Percentiles rank a stretch among this genome's conserved stretches.
phyloP scores from a whole-genome alignment of 2,888 invertebrate species.

The Drosophila fulvimacula region DNA sequence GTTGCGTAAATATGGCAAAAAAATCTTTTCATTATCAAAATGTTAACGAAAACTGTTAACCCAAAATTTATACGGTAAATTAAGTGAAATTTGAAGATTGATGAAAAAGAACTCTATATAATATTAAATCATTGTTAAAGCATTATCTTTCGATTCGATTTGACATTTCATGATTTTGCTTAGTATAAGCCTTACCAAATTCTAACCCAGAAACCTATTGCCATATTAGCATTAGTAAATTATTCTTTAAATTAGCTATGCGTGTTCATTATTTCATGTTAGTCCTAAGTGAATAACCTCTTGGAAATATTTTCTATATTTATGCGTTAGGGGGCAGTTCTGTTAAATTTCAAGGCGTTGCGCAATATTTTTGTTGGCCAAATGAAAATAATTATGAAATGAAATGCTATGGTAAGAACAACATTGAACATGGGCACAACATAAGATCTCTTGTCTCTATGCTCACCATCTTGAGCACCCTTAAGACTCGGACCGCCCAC shows the following conservation, averaged over 20 bases:
- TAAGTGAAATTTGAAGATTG: too few relatives aligned
- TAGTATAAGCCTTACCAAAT: too few relatives aligned
- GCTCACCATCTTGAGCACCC: constrained; percentile 17
- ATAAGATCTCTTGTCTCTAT: constrained; percentile 32
- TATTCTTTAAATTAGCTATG: background rate
- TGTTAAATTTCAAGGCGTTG: constrained; percentile 37
- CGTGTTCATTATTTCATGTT: constrained; percentile 5
- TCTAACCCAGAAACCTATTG: background rate
- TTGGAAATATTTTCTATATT: constrained; percentile 6
- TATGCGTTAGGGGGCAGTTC: constrained; percentile 18
- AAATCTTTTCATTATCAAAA: too few relatives aligned
- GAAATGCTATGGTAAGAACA: constrained; percentile 18
- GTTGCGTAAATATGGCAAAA: too few relatives aligned
- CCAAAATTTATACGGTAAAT: too few relatives aligned
- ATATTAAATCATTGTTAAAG: too few relatives aligned
- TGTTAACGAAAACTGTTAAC: too few relatives aligned
- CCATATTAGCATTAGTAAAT: background rate
- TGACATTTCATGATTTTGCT: too few relatives aligned
- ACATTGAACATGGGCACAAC: constrained; percentile 10
- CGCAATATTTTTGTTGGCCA: constrained; percentile 31
- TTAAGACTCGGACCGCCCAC: constrained; percentile 35
- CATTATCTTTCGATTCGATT: too few relatives aligned
- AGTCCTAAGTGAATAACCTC: constrained; percentile 1
- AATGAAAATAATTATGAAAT: constrained; percentile 8
- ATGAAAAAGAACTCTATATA: too few relatives aligned